Evolutionary conservation across 92 coral and sea anemone species (phyloP).

Genomic region (Palythoa caribaeorum): DNA sequence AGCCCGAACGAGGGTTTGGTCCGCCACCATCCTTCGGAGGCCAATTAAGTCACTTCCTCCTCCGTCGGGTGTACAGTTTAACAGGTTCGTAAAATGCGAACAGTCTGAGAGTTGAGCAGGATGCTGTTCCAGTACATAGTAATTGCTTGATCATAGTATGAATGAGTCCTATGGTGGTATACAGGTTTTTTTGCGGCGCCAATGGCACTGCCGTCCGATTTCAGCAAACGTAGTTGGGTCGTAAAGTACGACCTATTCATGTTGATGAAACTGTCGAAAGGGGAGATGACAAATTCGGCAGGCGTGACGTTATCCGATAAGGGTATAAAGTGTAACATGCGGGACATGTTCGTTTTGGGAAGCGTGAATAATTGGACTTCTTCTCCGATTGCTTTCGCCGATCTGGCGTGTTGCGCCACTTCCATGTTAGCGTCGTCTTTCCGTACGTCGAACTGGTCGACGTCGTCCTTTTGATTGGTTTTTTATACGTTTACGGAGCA

Average conservation of each 20-base stretch:
- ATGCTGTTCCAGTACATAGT: constrained; percentile 40
- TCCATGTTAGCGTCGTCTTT: no score
- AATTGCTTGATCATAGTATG: constrained; percentile 53
- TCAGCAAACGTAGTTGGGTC: constrained; percentile 23
- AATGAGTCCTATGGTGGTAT: not conserved
- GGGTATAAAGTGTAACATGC: no score
- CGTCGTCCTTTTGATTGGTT: no score
- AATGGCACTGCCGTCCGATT: not conserved
- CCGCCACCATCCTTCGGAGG: not conserved
- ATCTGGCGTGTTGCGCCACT: no score
- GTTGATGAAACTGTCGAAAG: not conserved
- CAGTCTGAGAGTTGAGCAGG: constrained; percentile 50
- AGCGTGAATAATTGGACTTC: no score
- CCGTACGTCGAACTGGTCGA: no score
- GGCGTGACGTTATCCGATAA: constrained; percentile 31
- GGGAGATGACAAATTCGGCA: constrained; percentile 31
- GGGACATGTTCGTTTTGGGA: no score
- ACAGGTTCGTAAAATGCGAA: constrained; percentile 37
- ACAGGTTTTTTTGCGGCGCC: constrained; percentile 20
- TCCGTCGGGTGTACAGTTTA: constrained; percentile 20
- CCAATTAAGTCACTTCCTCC: not conserved
- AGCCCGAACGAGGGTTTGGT: not conserved
- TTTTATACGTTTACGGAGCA: no score
- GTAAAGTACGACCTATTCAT: constrained; percentile 11
- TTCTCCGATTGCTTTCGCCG: no score